Conservation (phyloP, 2,888 invertebrate species). For the Chymomyza caudatula region DNA sequence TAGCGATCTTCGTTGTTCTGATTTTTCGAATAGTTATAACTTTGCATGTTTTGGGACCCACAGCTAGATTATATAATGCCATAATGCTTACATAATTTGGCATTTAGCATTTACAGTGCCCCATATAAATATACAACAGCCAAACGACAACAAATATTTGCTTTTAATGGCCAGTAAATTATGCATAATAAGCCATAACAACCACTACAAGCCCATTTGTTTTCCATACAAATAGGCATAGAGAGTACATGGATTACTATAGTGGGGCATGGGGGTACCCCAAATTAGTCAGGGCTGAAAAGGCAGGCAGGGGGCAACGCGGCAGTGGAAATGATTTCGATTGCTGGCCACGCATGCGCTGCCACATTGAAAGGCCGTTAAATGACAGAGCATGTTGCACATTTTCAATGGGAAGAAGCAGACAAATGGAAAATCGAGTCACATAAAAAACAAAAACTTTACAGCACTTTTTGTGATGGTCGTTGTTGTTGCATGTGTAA, state of each 20-base stretch:
- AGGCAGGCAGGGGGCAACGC: not conserved
- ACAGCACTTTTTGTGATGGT: conserved; percentile 38
- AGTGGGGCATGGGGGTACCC: not conserved
- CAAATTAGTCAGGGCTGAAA: conserved; percentile 27
- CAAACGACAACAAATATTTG: not conserved
- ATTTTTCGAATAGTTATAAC: not conserved
- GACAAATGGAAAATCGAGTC: not conserved
- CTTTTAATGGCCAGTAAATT: conserved; percentile 58
- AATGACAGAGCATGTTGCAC: conserved; percentile 36
- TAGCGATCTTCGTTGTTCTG: too few relatives aligned
- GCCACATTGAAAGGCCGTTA: not conserved
- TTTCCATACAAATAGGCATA: not conserved
- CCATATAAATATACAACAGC: too few relatives aligned
- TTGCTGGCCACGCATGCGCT: conserved; percentile 17
- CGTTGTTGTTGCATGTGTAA: conserved; percentile 29
- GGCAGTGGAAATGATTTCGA: not conserved
- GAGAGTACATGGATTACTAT: not conserved
- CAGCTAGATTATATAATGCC: not conserved
- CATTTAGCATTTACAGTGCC: not conserved
- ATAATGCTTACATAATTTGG: not conserved
- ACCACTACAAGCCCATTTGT: conserved; percentile 43
- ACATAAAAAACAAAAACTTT: conserved; percentile 20
- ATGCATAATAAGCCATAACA: conserved; percentile 45
- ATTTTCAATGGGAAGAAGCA: conserved; percentile 39
- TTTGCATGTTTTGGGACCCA: not conserved